Percentiles rank a stretch among this genome's conserved stretches.
Evolutionary conservation across 2,888 invertebrate species (phyloP).

Genomic region (Eugnorisma glareosa): DNA sequence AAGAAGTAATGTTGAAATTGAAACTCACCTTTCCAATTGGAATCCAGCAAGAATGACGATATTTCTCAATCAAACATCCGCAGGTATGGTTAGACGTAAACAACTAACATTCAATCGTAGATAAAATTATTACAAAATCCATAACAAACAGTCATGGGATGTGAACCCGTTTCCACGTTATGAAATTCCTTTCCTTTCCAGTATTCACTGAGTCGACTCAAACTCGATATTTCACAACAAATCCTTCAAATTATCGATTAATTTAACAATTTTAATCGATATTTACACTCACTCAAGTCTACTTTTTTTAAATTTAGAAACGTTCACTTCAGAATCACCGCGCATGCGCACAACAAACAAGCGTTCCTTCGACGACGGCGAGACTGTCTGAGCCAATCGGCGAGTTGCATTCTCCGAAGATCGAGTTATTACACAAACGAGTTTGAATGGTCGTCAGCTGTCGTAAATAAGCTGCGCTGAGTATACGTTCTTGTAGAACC

Average conservation of each 20-base stretch:
- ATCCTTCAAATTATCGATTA: conserved; percentile 55
- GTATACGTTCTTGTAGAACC: conserved; percentile 73
- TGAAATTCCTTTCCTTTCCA: conserved; percentile 71
- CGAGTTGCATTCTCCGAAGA: conserved; percentile 83
- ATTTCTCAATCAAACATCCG: conserved; percentile 47
- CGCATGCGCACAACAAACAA: conserved; percentile 76
- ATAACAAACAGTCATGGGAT: conserved; percentile 69
- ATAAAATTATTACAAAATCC: conserved; percentile 78
- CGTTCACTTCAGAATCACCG: conserved; percentile 68
- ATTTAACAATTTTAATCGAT: conserved; percentile 36
- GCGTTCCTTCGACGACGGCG: conserved; percentile 66
- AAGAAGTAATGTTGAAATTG: conserved; percentile 31
- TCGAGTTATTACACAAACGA: conserved; percentile 79
- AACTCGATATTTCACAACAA: conserved; percentile 56
- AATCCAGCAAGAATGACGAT: conserved; percentile 71
- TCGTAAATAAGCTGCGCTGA: conserved; percentile 71
- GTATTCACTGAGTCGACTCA: conserved; percentile 57
- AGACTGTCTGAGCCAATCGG: conserved; percentile 81
- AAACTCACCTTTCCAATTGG: conserved; percentile 77
- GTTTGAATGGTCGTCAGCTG: conserved; percentile 76
- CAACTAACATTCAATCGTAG: conserved; percentile 66
- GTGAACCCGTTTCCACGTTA: conserved; percentile 73
- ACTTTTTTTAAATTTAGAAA: conserved; percentile 67
- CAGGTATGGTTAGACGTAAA: conserved; percentile 37
- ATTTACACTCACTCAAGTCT: conserved; percentile 62